Evolutionary conservation across 2,888 invertebrate species (phyloP).

Genomic region (Pachydiplax longipennis): DNA sequence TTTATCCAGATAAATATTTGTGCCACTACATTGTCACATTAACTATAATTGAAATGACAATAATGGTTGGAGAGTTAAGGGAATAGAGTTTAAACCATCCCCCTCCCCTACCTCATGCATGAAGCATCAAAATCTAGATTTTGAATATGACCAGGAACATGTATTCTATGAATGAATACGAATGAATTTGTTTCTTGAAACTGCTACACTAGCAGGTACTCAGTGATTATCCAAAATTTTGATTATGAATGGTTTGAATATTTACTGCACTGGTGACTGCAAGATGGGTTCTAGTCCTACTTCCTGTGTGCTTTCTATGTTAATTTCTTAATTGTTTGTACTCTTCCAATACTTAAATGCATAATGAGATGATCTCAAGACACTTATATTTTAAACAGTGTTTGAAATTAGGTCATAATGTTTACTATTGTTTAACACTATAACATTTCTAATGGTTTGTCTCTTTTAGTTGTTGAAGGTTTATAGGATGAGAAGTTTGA

Average conservation of each 20-base stretch:
- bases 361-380: background rate
- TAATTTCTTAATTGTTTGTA: background rate
- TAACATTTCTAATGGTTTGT: background rate
- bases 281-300: background rate
- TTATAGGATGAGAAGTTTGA: background rate
- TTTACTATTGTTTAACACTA: background rate
- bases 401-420: background rate
- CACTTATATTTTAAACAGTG: background rate
- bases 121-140: slow-evolving; percentile 19
- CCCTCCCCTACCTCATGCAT: slow-evolving; percentile 31
- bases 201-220: slow-evolving; percentile 20
- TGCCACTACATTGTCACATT: slow-evolving; percentile 26
- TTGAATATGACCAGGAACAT: slow-evolving; percentile 23
- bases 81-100: slow-evolving; percentile 26
- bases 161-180: slow-evolving; percentile 24
- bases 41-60: slow-evolving; percentile 42
- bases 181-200: slow-evolving; percentile 27
- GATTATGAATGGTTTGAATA: background rate
- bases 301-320: background rate
- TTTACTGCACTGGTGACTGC: background rate
- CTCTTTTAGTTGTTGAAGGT: background rate
- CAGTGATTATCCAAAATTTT: background rate
- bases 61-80: slow-evolving; percentile 41
- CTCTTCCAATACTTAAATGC: background rate
- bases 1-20: background rate